These are phyloP conservation scores for Archocentrus centrarchus DNA, from an alignment of 2,113 vertebrate species.

Conservation along the genomic window DNA sequence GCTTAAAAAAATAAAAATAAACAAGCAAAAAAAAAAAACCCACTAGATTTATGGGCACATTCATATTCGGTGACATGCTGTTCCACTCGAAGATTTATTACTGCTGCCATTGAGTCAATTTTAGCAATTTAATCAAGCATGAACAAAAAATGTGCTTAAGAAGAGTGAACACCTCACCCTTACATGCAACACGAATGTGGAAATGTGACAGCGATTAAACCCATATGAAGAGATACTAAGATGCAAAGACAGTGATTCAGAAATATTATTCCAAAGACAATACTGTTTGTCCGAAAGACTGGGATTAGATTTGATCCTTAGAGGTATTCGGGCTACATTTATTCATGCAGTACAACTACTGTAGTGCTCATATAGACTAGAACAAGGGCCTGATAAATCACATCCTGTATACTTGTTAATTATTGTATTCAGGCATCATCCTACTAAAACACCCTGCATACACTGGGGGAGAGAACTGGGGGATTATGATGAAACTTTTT, in stretches of 20 bases:
- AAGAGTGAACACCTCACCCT: not conserved
- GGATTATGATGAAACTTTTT: slow-evolving; percentile 3
- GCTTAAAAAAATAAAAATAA: not conserved
- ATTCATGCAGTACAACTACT: not conserved
- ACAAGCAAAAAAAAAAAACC: not conserved
- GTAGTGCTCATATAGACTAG: not conserved
- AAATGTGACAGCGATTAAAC: not conserved
- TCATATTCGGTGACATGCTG: slow-evolving; percentile 18
- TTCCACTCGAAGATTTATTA: slow-evolving; percentile 25
- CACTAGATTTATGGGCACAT: slow-evolving; percentile 38
- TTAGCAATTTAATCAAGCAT: slow-evolving; percentile 7
- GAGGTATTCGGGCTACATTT: not conserved
- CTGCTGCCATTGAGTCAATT: not conserved
- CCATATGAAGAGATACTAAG: not conserved
- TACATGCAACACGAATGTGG: not conserved
- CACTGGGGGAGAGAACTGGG: not conserved
- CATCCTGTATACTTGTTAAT: not conserved
- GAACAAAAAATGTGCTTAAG: slow-evolving; percentile 5
- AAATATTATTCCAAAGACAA: not conserved
- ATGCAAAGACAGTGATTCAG: not conserved
- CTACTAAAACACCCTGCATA: slow-evolving; percentile 5
- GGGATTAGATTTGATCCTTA: not conserved
- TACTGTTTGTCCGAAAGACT: not conserved
- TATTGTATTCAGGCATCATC: not conserved
- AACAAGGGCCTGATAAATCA: not conserved